Evolutionary conservation across 2,797 vertebrate genomes (phyloP), one percentile per base, ranked within the genome.

Genomic region (Phyllotis vaccarum): DNA sequence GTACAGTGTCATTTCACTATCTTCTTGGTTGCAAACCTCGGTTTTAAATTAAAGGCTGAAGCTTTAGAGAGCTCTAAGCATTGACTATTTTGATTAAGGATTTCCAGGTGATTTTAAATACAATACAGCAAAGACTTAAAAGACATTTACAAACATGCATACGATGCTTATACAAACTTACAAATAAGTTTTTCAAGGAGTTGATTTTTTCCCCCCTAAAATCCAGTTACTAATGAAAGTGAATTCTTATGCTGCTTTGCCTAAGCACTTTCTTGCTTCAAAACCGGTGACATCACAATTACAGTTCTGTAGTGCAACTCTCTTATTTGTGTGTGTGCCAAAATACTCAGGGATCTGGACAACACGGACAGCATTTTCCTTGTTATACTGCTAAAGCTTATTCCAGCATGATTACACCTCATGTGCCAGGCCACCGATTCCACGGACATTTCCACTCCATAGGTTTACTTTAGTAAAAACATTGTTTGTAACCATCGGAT

Each of bases 331-430:
- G n/a, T 66, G 10, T 74, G 64, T 54, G 17, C 43, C 37, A 72
- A 90, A 88, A 75, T 80, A 81, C 66, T 78, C 49, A 10, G 27
- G 29, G 46, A 62, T 58, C 76, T 94, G 87, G 90, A 52, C 34
- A 40, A 82, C 46, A 40, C 12, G 72, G 21, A 7, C 90, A 93
- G 21, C 74, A 34, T 56, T 75, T 76, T 22, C 17, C 8, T 75
- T 76, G 66, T 2, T n/a, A 75, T 40, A 91, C 13, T 46, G 80
- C 31, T 52, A 76, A 2, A 54, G 40, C 17, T 80, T 81, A 34
- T 86, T 89, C 58, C 14, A 86, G n/a, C 68, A 68, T 34, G 68
- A 24, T 24, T 64, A 56, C 22, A 34, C 43, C 3, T 78, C 66
- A 54, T 22, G 6, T 72, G 31, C 21, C 14, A 52, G 46, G 21